Evolutionary conservation across 2,113 vertebrate species (phyloP), one percentile per base, ranked within the genome.

Genomic region (Phodopus roborovskii): DNA sequence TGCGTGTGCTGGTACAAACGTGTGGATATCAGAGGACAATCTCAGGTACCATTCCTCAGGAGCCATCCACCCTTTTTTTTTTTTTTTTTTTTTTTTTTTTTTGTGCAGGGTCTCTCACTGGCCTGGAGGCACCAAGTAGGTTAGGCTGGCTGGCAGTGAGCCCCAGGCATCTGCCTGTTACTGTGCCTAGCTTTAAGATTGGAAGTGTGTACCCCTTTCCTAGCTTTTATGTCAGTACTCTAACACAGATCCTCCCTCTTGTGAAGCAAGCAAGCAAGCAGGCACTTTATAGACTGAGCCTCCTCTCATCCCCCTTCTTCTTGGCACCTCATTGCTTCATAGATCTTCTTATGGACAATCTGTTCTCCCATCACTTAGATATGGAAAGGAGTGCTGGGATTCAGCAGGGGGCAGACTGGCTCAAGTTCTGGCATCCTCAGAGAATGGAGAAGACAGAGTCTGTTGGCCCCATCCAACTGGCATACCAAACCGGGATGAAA

Each of bases 391-490:
- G 36, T 7, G 26, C 20, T 58, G 30, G 24, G 22, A 42, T 22
- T 30, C 19, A 60, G 50, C 24, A 15, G 42, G 39, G 12, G 1
- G 4, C 68, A 74, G 83, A 39, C 1, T 11, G 88, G 92, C 39
- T 71, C 26, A 3, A 1, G 17, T 42, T 22, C 71, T 87, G 33
- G 7, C 0, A 2, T 68, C 28, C 19, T 16, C 20, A 1, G 19
- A 70, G 28, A 45, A 12, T 20, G 6, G 39, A 19, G 5, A 30
- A 39, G 20, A 71, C 13, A 36, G 56, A 30, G 3, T 2, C 5
- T 66, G 84, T 10, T 2, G 6, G 1, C 33, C 30, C 71, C 3
- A 0, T 26, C n/a, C 0, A 11, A 28, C 9, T 0, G 13, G 39
- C 42, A 87, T 17, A 33, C 62, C 6, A 30, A 36, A 36, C 88